phyloP scores from a whole-genome alignment of 2,113 vertebrate species.

The Phaethon lepturus region DNA sequence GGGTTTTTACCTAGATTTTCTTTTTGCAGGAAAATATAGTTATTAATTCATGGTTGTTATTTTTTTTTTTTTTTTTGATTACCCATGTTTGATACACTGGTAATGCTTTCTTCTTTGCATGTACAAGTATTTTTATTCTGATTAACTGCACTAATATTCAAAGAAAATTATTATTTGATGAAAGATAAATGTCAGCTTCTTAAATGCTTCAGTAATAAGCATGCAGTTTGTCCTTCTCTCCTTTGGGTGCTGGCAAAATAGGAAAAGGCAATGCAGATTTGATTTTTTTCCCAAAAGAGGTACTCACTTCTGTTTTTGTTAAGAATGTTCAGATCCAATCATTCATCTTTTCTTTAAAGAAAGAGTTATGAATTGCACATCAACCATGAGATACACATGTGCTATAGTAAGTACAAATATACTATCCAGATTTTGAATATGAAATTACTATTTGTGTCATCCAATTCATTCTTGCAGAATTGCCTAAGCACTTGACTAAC shows the following conservation, averaged over 20 bases:
- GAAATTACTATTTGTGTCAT: background rate
- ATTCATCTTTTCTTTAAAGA: background rate
- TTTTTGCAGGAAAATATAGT: background rate
- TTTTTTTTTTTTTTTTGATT: no score
- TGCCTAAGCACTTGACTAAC: background rate
- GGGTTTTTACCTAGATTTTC: background rate
- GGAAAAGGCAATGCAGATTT: background rate
- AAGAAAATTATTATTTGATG: background rate
- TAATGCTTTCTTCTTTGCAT: background rate
- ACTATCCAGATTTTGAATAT: background rate
- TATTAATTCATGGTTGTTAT: background rate
- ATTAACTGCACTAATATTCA: background rate
- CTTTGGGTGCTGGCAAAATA: background rate
- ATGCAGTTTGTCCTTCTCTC: background rate
- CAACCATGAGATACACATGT: background rate
- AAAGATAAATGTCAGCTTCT: background rate
- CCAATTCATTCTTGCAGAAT: background rate
- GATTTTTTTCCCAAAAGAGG: background rate
- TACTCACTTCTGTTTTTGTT: background rate
- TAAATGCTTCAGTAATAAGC: background rate
- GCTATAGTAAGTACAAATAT: background rate
- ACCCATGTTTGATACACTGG: accelerated
- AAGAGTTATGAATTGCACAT: background rate
- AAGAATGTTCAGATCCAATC: background rate
- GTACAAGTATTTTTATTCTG: background rate